Evolutionary conservation across 92 coral and sea anemone species (phyloP).

Genomic region (Anthopleura xanthogrammica): DNA sequence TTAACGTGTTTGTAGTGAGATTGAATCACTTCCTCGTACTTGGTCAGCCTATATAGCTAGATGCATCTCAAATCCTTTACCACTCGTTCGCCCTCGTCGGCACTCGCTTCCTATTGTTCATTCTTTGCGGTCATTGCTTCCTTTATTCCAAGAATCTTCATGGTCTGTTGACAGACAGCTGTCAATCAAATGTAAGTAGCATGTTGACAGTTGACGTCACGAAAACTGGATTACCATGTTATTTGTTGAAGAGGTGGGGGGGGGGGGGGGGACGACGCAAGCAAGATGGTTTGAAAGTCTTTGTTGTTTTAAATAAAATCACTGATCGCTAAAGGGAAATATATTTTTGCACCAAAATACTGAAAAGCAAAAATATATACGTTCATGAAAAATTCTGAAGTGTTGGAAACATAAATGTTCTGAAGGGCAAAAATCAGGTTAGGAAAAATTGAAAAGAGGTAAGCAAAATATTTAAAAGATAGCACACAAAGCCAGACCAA

Average conservation of each 20-base stretch:
- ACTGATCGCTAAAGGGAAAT: no score
- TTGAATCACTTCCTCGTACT: slow-evolving; percentile 16
- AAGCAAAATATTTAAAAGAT: no score
- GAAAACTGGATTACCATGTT: neutral
- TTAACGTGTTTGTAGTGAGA: neutral
- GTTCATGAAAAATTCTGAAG: no score
- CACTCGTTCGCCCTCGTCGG: slow-evolving; percentile 19
- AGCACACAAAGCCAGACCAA: no score
- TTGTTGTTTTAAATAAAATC: no score
- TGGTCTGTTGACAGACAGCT: slow-evolving; percentile 21
- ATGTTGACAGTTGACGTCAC: slow-evolving; percentile 1
- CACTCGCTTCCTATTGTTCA: slow-evolving; percentile 28
- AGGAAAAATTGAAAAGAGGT: no score
- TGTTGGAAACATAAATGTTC: no score
- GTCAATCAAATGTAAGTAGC: slow-evolving; percentile 27
- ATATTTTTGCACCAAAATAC: no score
- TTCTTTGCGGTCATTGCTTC: slow-evolving; percentile 30
- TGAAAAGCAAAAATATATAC: no score
- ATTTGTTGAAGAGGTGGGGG: neutral
- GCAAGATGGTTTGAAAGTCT: neutral
- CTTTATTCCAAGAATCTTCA: slow-evolving; percentile 30
- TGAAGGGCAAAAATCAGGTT: no score
- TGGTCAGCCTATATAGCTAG: neutral
- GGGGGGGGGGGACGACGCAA: neutral
- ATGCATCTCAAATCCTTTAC: slow-evolving; percentile 1